Percentiles rank a stretch among this genome's conserved stretches.
These are phyloP conservation scores for Sturmia bella DNA, from an alignment of 2,888 invertebrate genomes.

Conservation along the genomic window DNA sequence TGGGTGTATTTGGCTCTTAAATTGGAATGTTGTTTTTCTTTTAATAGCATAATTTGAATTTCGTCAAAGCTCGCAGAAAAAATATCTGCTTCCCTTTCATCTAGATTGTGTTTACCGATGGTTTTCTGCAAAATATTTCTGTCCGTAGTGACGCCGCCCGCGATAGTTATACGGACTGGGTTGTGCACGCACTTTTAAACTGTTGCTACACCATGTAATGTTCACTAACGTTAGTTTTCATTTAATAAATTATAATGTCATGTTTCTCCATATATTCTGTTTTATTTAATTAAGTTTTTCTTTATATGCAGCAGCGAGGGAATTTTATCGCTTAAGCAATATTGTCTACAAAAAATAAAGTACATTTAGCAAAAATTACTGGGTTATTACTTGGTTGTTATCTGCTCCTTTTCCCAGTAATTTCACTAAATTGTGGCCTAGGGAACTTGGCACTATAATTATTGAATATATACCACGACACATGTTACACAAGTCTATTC, in stretches of 20 bases:
- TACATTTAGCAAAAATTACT: slow-evolving; percentile 12
- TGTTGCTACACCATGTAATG: slow-evolving; percentile 12
- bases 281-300: slow-evolving; percentile 57
- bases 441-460: slow-evolving; percentile 60
- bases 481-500: slow-evolving; percentile 21
- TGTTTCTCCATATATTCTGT: slow-evolving; percentile 10
- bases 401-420: slow-evolving; percentile 48
- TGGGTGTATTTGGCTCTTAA: too few species aligned
- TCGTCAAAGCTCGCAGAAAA: too few species aligned
- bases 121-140: background rate
- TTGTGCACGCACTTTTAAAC: slow-evolving; percentile 8
- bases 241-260: slow-evolving; percentile 28
- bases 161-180: too few species aligned
- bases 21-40: too few species aligned
- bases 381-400: slow-evolving; percentile 16
- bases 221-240: background rate
- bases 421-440: slow-evolving; percentile 63
- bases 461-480: slow-evolving; percentile 43
- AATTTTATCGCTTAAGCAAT: slow-evolving; percentile 54
- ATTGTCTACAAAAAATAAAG: slow-evolving; percentile 3
- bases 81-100: too few species aligned
- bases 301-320: slow-evolving; percentile 27
- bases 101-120: background rate
- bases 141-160: background rate
- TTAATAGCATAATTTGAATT: too few species aligned